Conservation (phyloP, 2,797 vertebrate species). For the Pithecia hirsuta region DNA sequence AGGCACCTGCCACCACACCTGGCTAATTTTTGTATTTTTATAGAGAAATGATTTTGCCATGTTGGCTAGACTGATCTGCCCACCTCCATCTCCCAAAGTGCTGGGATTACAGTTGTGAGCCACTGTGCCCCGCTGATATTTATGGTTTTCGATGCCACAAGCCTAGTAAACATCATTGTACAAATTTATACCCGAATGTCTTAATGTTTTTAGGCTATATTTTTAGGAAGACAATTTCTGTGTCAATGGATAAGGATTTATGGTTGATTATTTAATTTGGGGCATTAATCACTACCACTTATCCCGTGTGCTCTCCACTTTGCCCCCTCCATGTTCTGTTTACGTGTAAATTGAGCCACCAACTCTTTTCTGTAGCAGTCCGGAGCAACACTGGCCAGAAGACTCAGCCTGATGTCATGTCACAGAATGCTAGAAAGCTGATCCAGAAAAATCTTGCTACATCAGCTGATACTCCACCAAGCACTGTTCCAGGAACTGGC, state of each 20-base stretch:
- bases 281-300: not conserved
- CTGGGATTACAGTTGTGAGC: not conserved
- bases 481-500: conserved; percentile 89
- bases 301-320: not conserved
- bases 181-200: not conserved
- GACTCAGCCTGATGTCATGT: conserved; percentile 98
- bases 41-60: not conserved
- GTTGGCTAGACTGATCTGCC: not conserved
- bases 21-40: not conserved
- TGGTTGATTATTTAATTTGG: conserved; percentile 1
- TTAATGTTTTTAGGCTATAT: not conserved
- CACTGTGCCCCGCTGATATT: not conserved
- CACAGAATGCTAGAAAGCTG: conserved; percentile 96
- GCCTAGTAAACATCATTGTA: not conserved
- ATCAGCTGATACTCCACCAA: conserved; percentile 95
- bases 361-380: conserved; percentile 87
- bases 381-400: conserved; percentile 94
- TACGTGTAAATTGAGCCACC: conserved; percentile 5
- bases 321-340: not conserved
- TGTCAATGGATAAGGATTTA: conserved; percentile 9
- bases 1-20: not conserved
- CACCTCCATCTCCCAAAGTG: not conserved
- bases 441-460: conserved; percentile 94
- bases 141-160: not conserved
- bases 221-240: not conserved